Evolutionary conservation across 2,797 vertebrate species (phyloP).

Genomic region (Sandelia bainsii): DNA sequence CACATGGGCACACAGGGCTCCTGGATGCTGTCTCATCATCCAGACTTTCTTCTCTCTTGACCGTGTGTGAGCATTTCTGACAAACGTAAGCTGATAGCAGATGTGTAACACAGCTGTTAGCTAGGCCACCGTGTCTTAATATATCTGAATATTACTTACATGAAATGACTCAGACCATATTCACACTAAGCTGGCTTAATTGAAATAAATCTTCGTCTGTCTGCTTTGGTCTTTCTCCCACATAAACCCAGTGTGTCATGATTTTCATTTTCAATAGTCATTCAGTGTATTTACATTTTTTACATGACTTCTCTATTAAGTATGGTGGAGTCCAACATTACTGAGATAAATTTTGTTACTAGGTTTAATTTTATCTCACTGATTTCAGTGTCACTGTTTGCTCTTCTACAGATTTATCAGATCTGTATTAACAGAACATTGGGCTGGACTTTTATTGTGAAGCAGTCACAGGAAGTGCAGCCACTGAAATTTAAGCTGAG

Average conservation of each 20-base stretch:
- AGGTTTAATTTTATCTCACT: no score
- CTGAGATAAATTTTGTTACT: no score
- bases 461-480: not conserved
- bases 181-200: not conserved
- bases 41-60: not conserved
- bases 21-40: not conserved
- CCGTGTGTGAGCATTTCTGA: not conserved
- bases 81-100: not conserved
- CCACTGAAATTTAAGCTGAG: not conserved
- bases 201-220: not conserved
- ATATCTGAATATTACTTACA: not conserved
- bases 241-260: not conserved
- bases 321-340: no score
- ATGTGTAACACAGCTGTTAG: not conserved
- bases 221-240: not conserved
- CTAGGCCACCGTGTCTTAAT: not conserved
- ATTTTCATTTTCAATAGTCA: no score
- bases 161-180: not conserved
- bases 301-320: no score
- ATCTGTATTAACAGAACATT: no score
- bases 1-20: slow-evolving; percentile 8
- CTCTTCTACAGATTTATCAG: no score
- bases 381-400: no score
- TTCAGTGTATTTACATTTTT: no score
- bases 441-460: not conserved